Base-by-base conservation (phyloP, 2,797 vertebrate species). In the Oophaga sylvatica region DNA sequence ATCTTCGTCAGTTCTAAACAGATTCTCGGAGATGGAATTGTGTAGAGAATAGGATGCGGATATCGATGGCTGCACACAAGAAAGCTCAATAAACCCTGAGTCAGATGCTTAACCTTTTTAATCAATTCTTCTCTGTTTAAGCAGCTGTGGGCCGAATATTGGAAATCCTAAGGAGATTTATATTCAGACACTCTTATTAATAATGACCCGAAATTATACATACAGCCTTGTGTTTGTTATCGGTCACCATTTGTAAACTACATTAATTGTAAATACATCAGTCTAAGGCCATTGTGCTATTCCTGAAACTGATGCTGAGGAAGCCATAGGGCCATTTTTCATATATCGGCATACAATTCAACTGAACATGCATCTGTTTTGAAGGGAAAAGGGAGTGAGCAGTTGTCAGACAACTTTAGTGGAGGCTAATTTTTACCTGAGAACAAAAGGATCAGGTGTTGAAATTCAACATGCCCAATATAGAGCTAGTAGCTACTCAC, bases 61-160 rank as follows among this genome's bases (percentile, higher is more conserved):
- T 70, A 82, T 56, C 26, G 53, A 73, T 45, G 35, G 35, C 35
- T 73, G 68, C 68, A 70, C 16, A 73, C 20, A 82, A 53, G 26
- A 31, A 35, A 70, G 16, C 65, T 56, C 45, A 57, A 31, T 82
- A 70, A 68, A 29, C 65, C 8, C 80, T 70, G 31, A 63, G 60
- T 41, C 22, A 65, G 41, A 29, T 20, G n/a, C 45, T 70, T 63
- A 70, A 57, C 80, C 63, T 56, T 31, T 68, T n/a, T 56, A 65
- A 82, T 82, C 80, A 57, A 68, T 29, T 82, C 65, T 45, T n/a
- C 31, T 73, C 35, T 70, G 65, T 63, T n/a, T 65, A 10, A 70
- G 65, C 80, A 70, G 80, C 45, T 41, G 63, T 29, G 65, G 53
- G n/a, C 48, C 19, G 20, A 26, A 17, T 82, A 82, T 53, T 82